Conservation (phyloP, 2,888 invertebrate genomes). For the Agonum fuliginosum region DNA sequence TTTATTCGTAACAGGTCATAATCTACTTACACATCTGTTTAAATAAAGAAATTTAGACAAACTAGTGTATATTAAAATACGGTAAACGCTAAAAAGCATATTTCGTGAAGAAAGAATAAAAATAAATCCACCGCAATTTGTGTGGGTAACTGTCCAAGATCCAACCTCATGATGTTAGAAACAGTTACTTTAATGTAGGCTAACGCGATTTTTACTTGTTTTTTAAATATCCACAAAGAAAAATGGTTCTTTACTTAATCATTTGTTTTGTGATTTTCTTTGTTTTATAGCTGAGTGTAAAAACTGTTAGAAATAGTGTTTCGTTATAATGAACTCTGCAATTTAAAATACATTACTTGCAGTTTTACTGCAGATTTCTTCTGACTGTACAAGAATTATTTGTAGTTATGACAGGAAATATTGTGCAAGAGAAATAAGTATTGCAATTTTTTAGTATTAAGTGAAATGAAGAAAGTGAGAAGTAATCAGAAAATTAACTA, state of each 20-base stretch:
- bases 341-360: conserved; percentile 31
- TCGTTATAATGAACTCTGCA: conserved; percentile 20
- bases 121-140: conserved; percentile 6
- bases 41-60: not conserved
- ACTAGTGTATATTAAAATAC: not conserved
- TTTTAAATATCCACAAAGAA: conserved; percentile 6
- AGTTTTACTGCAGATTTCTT: not conserved
- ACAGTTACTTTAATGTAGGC: conserved; percentile 38
- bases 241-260: conserved; percentile 3
- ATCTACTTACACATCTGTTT: too few species aligned
- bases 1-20: too few species aligned
- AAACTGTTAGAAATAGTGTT: not conserved
- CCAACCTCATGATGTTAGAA: conserved; percentile 3
- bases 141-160: conserved; percentile 11
- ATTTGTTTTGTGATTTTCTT: conserved; percentile 14
- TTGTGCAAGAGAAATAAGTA: too few species aligned
- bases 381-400: too few species aligned
- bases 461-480: too few species aligned
- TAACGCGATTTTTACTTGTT: conserved; percentile 9
- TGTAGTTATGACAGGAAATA: not conserved
- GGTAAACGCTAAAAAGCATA: conserved; percentile 14
- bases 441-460: too few species aligned
- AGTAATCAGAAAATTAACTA: too few species aligned
- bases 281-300: not conserved
- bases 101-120: not conserved